Evolutionary conservation across 2,888 invertebrate species (phyloP), one percentile per base, ranked within the genome.

Genomic region (Sinopyrophorus schimmeli): DNA sequence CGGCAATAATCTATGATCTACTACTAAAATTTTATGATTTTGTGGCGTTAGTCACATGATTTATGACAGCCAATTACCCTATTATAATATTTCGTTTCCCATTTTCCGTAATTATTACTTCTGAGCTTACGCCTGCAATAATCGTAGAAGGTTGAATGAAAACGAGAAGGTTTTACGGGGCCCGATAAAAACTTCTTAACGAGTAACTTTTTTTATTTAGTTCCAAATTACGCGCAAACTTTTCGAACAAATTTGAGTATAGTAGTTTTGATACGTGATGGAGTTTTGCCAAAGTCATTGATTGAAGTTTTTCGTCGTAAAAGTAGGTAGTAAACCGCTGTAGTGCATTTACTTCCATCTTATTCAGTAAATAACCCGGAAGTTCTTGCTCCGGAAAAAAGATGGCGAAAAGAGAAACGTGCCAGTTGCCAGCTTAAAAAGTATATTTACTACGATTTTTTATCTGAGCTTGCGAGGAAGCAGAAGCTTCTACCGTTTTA

Each of bases 1-100:
- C 64, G 62, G 67, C 60, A 66, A 67, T 67, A 68, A 66, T 64
- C 58, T 38, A 55, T 66, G 65, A 67, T 68, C 63, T 65, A 67
- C 61, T 60, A 61, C 65, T 62, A 55, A 64, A 67, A 67, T 69
- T 67, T 68, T 66, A 66, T 66, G 61, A 58, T 60, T 61, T 59
- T 60, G 59, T 58, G 53, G 57, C 55, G 41, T 52, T 54, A 51
- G 51, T 55, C 52, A 50, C 52, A 53, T 58, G 58, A 58, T 50
- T 52, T 58, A 58, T 46, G 49, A 50, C 26, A 47, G 27, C 47
- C 55, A 55, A 58, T 58, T 58, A 55, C 55, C 34, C 21, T 43
- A 52, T 55, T 49, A 55, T 58, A 3, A 7, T 24, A 3, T 24
- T n/a, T n/a, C n/a, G n/a, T n/a, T n/a, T n/a, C n/a, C n/a, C n/a